Conservation (phyloP, 2,113 vertebrate species). For the Rousettus leschenaultii region DNA sequence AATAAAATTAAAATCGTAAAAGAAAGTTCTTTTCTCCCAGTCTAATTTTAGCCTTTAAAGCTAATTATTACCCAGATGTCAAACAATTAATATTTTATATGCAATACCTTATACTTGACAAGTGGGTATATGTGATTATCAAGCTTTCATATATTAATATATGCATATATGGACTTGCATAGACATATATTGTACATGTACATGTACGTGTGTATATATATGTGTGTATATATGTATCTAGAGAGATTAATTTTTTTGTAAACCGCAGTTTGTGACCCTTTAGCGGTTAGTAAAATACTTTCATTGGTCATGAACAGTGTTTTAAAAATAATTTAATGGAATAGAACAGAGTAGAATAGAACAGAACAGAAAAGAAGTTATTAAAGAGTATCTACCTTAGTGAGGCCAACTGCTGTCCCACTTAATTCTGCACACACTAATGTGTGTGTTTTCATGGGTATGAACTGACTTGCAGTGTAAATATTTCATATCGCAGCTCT, state of each 20-base stretch:
- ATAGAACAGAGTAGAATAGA: neutral
- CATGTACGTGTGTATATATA: neutral
- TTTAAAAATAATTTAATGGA: neutral
- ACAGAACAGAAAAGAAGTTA: neutral
- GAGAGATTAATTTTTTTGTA: neutral
- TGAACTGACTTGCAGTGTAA: neutral
- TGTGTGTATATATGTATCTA: neutral
- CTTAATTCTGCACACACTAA: neutral
- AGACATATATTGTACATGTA: neutral
- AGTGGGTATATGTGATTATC: neutral
- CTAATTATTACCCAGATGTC: neutral
- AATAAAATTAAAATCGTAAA: conserved; percentile 3
- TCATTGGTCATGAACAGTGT: neutral
- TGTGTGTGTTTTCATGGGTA: neutral
- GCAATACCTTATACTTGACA: neutral
- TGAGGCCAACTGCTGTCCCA: neutral
- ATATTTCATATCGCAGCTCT: neutral
- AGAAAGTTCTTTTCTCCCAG: neutral
- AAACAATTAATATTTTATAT: neutral
- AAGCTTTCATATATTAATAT: neutral
- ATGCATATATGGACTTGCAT: too few species aligned
- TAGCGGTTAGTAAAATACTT: neutral
- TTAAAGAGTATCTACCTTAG: neutral
- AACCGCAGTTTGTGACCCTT: neutral
- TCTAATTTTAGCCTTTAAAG: conserved; percentile 4